Evolutionary conservation across 2,113 vertebrate species (phyloP), one percentile per base, ranked within the genome.

Genomic region (Pygoscelis antarcticus): DNA sequence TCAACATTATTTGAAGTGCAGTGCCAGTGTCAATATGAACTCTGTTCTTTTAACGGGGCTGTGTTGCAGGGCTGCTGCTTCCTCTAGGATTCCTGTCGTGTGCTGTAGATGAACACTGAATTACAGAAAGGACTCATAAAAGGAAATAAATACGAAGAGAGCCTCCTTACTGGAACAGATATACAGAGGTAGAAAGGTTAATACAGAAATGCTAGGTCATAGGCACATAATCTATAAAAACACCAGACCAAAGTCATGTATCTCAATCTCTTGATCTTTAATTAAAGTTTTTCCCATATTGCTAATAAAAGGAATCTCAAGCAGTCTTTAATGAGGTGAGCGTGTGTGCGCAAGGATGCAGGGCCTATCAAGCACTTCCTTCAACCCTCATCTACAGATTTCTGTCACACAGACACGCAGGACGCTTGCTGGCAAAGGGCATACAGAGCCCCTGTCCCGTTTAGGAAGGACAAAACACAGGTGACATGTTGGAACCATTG

Each of bases 221-320:
- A 85, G 34, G 34, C 21, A 83, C 26, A 25, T 34, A 26, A 58
- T 29, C 30, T 79, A 77, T 68, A 86, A 62, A 93, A 91, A 57
- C 61, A 91, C 15, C 47, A 64, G 52, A 80, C 38, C 38, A 40
- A 69, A 89, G 30, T 32, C 34, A 23, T 8, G 26, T 44, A 40
- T 72, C 17, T 84, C 69, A 72, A 40, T 90, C 57, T 75, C 62
- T 86, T 54, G 19, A 72, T 94, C 36, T 98, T 97, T 97, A 96
- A 97, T 97, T 93, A 54, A 54, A 83, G 16, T 70, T 62, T 65
- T 88, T 91, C 29, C 57, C 29, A 32, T 80, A 46, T 64, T 83
- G 87, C 64, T 89, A 90, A 84, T 65, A 40, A 58, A 89, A 91
- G 47, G 46, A 85, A 75, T 82, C 81, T 57, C 84, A 95, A 92